Evolutionary conservation across 2,888 invertebrate genomes (phyloP).

Genomic region (Bursaphelenchus okinawaensis): DNA sequence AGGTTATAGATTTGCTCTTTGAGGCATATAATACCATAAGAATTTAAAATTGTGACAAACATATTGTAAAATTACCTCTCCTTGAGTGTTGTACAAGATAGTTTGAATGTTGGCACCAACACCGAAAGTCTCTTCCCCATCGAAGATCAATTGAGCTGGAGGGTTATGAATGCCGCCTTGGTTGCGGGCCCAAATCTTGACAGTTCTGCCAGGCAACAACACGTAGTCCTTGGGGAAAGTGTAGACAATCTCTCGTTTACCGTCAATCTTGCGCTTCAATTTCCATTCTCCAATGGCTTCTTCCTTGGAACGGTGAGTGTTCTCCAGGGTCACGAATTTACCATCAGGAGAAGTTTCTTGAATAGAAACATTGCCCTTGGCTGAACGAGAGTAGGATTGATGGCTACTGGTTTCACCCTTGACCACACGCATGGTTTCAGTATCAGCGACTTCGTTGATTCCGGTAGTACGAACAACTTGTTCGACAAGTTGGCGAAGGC

Average conservation of each 20-base stretch:
- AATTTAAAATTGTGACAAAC: background rate
- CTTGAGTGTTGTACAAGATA: slow-evolving; percentile 55
- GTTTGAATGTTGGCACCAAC: slow-evolving; percentile 54
- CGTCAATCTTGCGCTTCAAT: slow-evolving; percentile 59
- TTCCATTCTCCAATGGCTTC: slow-evolving; percentile 60
- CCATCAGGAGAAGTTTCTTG: slow-evolving; percentile 61
- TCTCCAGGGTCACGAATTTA: slow-evolving; percentile 61
- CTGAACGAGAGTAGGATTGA: slow-evolving; percentile 62
- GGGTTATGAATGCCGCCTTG: slow-evolving; percentile 47
- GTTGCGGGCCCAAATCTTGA: slow-evolving; percentile 54
- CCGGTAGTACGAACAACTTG: slow-evolving; percentile 55
- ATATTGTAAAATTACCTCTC: slow-evolving; percentile 37
- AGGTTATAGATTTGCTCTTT: background rate
- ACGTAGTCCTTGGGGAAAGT: slow-evolving; percentile 52
- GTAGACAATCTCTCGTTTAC: slow-evolving; percentile 55
- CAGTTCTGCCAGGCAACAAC: slow-evolving; percentile 47
- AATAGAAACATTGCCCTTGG: slow-evolving; percentile 62
- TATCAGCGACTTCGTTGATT: slow-evolving; percentile 46
- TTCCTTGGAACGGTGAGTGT: slow-evolving; percentile 60
- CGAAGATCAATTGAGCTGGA: slow-evolving; percentile 49
- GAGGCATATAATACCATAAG: background rate
- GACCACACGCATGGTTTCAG: slow-evolving; percentile 21
- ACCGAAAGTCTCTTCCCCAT: slow-evolving; percentile 53
- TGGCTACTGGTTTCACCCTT: slow-evolving; percentile 62
- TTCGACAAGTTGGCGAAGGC: slow-evolving; percentile 53